Evolutionary conservation across 2,888 invertebrate species (phyloP).

Genomic region (Margaritifera margaritifera): DNA sequence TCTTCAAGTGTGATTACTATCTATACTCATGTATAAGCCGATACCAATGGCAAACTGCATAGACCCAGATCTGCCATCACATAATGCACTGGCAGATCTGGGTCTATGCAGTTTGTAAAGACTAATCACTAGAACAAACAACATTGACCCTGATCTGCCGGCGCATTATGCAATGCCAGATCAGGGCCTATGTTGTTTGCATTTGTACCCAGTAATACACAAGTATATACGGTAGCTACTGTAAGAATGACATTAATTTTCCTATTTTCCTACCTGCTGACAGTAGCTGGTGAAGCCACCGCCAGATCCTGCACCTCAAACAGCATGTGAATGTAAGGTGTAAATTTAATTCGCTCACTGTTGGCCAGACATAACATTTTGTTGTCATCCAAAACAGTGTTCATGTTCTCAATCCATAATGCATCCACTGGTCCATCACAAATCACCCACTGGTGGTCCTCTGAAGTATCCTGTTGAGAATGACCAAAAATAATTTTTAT

Average conservation of each 20-base stretch:
- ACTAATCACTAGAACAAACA: too few relatives aligned
- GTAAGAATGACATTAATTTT: not conserved
- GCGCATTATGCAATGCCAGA: too few relatives aligned
- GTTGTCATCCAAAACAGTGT: conserved; percentile 93
- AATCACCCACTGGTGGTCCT: conserved; percentile 89
- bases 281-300: conserved; percentile 93
- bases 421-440: conserved; percentile 94
- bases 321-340: conserved; percentile 90
- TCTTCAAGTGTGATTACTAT: too few relatives aligned
- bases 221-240: too few relatives aligned
- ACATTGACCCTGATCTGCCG: too few relatives aligned
- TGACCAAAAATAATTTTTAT: not conserved
- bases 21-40: too few relatives aligned
- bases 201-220: too few relatives aligned
- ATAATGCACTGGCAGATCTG: too few relatives aligned
- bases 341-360: conserved; percentile 91
- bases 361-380: conserved; percentile 94
- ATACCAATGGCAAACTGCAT: too few relatives aligned
- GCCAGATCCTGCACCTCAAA: conserved; percentile 85
- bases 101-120: too few relatives aligned
- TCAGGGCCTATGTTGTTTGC: too few relatives aligned
- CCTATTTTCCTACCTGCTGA: conserved; percentile 77
- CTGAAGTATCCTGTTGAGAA: conserved; percentile 67
- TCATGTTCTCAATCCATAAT: conserved; percentile 95
- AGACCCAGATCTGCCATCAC: too few relatives aligned